Base-by-base conservation (phyloP, 2,113 vertebrate genomes). In the Pedionomus torquatus region DNA sequence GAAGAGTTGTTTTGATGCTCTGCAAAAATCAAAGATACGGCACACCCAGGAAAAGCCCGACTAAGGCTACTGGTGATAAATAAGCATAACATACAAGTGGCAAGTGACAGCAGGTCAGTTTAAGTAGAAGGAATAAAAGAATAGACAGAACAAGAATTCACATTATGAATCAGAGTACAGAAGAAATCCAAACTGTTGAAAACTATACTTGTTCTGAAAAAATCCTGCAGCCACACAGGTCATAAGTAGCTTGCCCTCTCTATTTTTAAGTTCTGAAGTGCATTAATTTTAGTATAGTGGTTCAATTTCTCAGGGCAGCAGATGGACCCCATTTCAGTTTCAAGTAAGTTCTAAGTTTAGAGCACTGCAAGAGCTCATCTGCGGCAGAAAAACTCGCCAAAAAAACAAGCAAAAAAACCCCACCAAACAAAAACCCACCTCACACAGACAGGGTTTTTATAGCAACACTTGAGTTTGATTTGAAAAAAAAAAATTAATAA, bases 221-320 rank as follows among this genome's bases (percentile, higher is more conserved):
- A 91, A 63, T 51, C 77, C 55, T 89, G 33, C 55, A 90, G 76
- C 19, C 69, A 61, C 33, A 81, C 2, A 75, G 76, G 76, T 78
- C 60, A 21, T 25, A 68, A 71, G 61, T 75, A 44, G 52, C 60
- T 88, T 49, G 24, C 31, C 39, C 63, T 63, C 44, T 82, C 78
- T 87, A 78, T 68, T 97, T 89, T 92, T 84, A 93, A 83, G 55
- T 88, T 79, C 64, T 87, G 54, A 91, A 92, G 63, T 86, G 37
- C 78, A 95, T 43, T 66, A 58, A 81, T 93, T 94, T 89, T 68
- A 89, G 80, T 63, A 61, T 0, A 90, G 63, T 21, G 23, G 79
- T 90, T 83, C 44, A 28, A 83, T 71, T 94, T 89, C 80, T 92
- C 72, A 94, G 80, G 79, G 80, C 90, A 90, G 86, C 92, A 95